phyloP scores from a whole-genome alignment of 2,797 vertebrate species.

The Pempheris klunzingeri region DNA sequence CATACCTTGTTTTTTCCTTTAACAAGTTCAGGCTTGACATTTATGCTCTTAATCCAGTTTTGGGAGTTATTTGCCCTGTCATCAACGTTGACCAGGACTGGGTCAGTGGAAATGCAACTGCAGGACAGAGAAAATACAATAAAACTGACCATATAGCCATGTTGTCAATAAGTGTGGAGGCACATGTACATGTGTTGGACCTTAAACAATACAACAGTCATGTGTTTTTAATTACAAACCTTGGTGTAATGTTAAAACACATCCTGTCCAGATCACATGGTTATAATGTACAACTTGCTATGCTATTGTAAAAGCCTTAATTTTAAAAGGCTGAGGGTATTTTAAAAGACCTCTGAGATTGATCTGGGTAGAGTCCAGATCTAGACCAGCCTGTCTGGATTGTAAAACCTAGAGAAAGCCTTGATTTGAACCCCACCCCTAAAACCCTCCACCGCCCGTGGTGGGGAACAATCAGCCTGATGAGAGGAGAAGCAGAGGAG shows the following conservation, averaged over 20 bases:
- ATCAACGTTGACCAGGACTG: slow-evolving; percentile 56
- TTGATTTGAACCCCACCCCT: slow-evolving; percentile 49
- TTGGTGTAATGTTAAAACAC: not conserved
- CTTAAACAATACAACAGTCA: not conserved
- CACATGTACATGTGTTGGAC: not conserved
- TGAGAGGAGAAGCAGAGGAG: slow-evolving; percentile 83
- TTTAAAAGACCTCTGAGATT: slow-evolving; percentile 16
- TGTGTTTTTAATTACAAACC: slow-evolving; percentile 16
- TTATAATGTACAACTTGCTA: not conserved
- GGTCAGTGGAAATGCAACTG: slow-evolving; percentile 74
- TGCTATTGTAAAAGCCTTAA: slow-evolving; percentile 7
- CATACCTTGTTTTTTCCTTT: slow-evolving; percentile 89
- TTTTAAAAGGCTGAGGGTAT: slow-evolving; percentile 10
- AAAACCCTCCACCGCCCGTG: slow-evolving; percentile 61
- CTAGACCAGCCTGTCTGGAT: slow-evolving; percentile 27
- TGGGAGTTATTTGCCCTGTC: slow-evolving; percentile 43
- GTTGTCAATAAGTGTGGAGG: slow-evolving; percentile 1
- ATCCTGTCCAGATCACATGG: not conserved
- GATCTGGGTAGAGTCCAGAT: slow-evolving; percentile 28
- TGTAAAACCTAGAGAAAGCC: slow-evolving; percentile 57
- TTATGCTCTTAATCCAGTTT: slow-evolving; percentile 85
- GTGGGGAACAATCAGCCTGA: slow-evolving; percentile 87
- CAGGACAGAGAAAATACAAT: slow-evolving; percentile 42
- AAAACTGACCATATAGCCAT: slow-evolving; percentile 4
- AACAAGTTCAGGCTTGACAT: slow-evolving; percentile 58